Percentiles rank a stretch among this genome's conserved stretches.
Conservation (phyloP, 2,888 invertebrate species). For the Mesopsocus fuscifrons region DNA sequence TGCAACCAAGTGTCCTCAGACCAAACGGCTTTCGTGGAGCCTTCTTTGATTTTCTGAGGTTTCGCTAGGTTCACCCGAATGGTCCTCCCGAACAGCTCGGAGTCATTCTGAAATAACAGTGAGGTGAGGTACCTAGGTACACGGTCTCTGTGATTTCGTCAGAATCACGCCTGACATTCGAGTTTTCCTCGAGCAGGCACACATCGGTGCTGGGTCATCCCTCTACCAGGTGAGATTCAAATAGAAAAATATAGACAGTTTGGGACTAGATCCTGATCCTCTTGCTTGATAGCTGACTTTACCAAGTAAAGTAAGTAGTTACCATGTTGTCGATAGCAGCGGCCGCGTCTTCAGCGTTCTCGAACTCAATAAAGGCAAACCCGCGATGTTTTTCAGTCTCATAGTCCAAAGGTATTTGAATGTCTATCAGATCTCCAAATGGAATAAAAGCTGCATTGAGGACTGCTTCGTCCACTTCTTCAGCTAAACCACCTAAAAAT, state of each 20-base stretch:
- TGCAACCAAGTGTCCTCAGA: conserved; percentile 97
- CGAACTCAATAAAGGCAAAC: conserved; percentile 98
- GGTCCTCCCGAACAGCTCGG: conserved; percentile 91
- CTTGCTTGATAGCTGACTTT: not conserved
- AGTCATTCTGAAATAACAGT: conserved; percentile 57
- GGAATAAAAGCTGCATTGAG: conserved; percentile 94
- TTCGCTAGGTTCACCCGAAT: conserved; percentile 93
- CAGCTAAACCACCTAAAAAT: conserved; percentile 51
- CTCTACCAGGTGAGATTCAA: too few relatives aligned
- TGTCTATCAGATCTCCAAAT: conserved; percentile 95
- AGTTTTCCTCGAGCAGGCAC: too few relatives aligned
- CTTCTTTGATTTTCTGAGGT: conserved; percentile 91
- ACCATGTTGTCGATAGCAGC: conserved; percentile 99
- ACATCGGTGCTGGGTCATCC: not conserved
- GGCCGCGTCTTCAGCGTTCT: conserved; percentile 92
- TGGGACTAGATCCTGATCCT: conserved; percentile 5
- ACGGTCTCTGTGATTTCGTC: not conserved
- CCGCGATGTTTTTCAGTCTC: conserved; percentile 93
- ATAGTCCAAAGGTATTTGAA: conserved; percentile 95
- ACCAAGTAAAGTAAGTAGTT: too few relatives aligned
- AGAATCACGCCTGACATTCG: too few relatives aligned
- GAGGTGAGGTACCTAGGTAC: conserved; percentile 10
- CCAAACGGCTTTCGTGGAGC: conserved; percentile 90
- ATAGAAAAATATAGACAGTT: conserved; percentile 10
- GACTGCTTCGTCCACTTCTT: conserved; percentile 92